Percentiles rank a stretch among this genome's conserved stretches.
These are phyloP conservation scores for Taenioides sp. DNA, from an alignment of 2,797 vertebrate species.

Conservation along the genomic window DNA sequence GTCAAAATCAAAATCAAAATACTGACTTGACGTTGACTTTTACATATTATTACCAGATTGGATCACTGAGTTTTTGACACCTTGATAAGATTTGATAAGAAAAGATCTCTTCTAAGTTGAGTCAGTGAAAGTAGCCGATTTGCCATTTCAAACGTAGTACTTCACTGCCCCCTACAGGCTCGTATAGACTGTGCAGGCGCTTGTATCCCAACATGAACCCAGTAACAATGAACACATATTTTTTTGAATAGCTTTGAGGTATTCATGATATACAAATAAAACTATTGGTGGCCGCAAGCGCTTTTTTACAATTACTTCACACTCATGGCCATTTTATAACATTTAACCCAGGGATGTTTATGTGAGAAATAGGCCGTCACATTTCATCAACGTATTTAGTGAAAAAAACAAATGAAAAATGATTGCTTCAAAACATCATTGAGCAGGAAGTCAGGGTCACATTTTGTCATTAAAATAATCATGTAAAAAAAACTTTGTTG, in stretches of 20 bases:
- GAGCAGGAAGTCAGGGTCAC: neutral
- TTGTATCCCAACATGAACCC: constrained; percentile 12
- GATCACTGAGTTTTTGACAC: constrained; percentile 3
- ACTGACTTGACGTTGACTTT: neutral
- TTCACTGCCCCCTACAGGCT: constrained; percentile 29
- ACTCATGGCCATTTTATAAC: neutral
- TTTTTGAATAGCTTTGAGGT: constrained; percentile 2
- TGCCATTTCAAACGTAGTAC: constrained; percentile 5
- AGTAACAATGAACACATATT: neutral
- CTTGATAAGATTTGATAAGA: neutral
- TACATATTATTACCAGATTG: constrained; percentile 18
- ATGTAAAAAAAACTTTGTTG: too few species aligned
- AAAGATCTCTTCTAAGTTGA: neutral
- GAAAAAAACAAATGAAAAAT: neutral
- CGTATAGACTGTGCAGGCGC: neutral
- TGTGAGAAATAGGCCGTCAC: neutral
- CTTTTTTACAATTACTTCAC: constrained; percentile 6
- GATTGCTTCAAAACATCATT: neutral
- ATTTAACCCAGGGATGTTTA: neutral
- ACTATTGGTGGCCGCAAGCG: neutral
- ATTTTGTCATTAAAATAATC: neutral
- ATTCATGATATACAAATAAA: constrained; percentile 13
- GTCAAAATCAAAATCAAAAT: neutral
- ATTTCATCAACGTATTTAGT: neutral
- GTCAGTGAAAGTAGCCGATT: neutral